These are phyloP conservation scores for Plebejus melissa DNA, from an alignment of 2,888 invertebrate genomes.

Conservation along the genomic window DNA sequence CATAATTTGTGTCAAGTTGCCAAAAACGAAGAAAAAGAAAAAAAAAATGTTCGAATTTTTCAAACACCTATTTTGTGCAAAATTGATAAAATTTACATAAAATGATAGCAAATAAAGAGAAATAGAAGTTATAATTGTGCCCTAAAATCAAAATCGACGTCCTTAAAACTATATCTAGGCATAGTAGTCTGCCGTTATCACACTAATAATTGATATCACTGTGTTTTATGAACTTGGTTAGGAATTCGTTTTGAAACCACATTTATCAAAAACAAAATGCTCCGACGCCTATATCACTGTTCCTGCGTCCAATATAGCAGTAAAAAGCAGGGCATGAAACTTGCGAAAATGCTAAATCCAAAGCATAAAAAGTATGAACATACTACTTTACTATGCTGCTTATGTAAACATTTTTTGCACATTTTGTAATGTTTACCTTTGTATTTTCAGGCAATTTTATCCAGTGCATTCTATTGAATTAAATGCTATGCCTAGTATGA, in stretches of 20 bases:
- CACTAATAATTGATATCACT: background rate
- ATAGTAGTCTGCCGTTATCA: background rate
- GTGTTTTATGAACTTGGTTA: slow-evolving; percentile 1
- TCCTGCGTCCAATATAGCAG: slow-evolving; percentile 47
- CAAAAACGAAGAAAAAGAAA: no score
- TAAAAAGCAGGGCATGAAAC: slow-evolving; percentile 63
- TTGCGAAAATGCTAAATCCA: slow-evolving; percentile 67
- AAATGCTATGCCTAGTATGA: slow-evolving; percentile 54
- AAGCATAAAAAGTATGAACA: slow-evolving; percentile 54
- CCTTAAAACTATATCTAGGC: background rate
- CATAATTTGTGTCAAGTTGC: no score
- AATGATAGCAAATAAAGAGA: background rate
- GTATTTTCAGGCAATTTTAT: slow-evolving; percentile 58
- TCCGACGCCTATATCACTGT: slow-evolving; percentile 56
- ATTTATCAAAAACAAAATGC: slow-evolving; percentile 41
- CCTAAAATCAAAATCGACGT: background rate
- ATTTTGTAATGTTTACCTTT: background rate
- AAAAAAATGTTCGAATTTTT: background rate
- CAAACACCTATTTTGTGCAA: background rate
- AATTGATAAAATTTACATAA: background rate
- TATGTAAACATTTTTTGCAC: slow-evolving; percentile 32
- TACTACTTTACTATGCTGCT: slow-evolving; percentile 33
- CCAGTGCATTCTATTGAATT: slow-evolving; percentile 44
- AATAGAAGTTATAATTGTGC: background rate
- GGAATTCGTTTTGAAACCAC: background rate